phyloP scores from a whole-genome alignment of 2,113 vertebrate species.

The Zapornia atra region DNA sequence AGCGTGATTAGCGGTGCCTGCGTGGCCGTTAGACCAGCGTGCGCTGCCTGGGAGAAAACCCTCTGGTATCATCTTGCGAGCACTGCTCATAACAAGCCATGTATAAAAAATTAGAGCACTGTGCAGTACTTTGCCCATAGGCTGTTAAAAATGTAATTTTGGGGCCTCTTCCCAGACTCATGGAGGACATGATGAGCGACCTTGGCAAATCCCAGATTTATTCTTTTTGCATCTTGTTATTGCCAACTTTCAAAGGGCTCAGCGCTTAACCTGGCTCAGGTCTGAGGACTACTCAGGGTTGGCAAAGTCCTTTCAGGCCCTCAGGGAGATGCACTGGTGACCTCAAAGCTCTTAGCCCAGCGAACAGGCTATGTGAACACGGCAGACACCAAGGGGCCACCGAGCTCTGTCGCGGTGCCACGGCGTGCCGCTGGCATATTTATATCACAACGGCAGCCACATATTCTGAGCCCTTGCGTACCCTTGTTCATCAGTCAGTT shows the following conservation, averaged over 20 bases:
- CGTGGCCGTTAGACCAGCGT: not conserved
- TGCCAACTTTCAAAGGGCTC: not conserved
- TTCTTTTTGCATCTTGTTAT: not conserved
- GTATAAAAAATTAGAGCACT: not conserved
- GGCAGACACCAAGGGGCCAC: not conserved
- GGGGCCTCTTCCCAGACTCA: not conserved
- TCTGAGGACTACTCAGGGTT: not conserved
- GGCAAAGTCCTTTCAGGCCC: not conserved
- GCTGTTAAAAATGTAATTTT: not conserved
- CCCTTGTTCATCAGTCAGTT: slow-evolving; percentile 47
- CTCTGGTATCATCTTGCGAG: not conserved
- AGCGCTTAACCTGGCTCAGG: not conserved
- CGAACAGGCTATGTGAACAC: accelerated
- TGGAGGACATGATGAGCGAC: not conserved
- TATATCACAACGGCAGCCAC: not conserved
- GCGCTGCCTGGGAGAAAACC: not conserved
- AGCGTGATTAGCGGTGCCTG: not conserved
- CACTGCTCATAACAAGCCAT: not conserved
- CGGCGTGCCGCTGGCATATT: accelerated
- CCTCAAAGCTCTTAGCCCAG: not conserved
- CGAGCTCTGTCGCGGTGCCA: accelerated
- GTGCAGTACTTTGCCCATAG: not conserved
- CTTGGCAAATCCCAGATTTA: not conserved
- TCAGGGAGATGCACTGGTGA: not conserved
- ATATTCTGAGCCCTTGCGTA: slow-evolving; percentile 15